Conservation (phyloP, 2,888 invertebrate genomes). For the Nysson spinosus region DNA sequence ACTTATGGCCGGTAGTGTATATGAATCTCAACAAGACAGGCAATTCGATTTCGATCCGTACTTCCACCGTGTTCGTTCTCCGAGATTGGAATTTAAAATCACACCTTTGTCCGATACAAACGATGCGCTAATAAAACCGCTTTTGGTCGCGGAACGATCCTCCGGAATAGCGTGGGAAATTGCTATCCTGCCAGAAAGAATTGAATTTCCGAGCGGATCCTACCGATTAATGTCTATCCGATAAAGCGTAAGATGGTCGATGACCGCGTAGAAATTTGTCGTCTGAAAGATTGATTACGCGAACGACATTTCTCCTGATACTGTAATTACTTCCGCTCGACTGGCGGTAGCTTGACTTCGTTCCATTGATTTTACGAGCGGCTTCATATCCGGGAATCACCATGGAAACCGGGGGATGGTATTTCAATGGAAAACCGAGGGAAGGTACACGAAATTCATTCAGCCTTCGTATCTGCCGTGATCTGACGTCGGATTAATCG, state of each 20-base stretch:
- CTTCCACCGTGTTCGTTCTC: not conserved
- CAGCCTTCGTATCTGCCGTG: conserved; percentile 21
- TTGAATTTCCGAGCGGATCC: too few relatives aligned
- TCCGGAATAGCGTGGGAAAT: not conserved
- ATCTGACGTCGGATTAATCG: too few relatives aligned
- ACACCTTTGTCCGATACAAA: conserved; percentile 2
- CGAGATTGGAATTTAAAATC: conserved; percentile 39
- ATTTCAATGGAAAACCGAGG: conserved; percentile 47
- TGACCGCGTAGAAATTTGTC: not conserved
- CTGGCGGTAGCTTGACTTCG: conserved; percentile 40
- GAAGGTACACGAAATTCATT: conserved; percentile 19
- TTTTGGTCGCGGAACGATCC: not conserved
- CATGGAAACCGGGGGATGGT: conserved; percentile 50
- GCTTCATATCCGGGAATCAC: conserved; percentile 52
- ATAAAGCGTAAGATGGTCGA: not conserved
- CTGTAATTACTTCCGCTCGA: conserved; percentile 42
- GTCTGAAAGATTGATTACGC: conserved; percentile 3
- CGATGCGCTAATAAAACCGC: conserved; percentile 4
- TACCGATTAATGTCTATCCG: too few relatives aligned
- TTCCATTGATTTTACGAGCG: conserved; percentile 55
- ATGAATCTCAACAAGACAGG: conserved; percentile 27
- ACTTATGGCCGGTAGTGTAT: conserved; percentile 19
- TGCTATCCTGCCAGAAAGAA: not conserved
- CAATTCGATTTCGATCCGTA: conserved; percentile 26
- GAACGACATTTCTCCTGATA: conserved; percentile 19